These are phyloP conservation scores for Gobionotothen gibberifrons DNA, from an alignment of 2,797 vertebrate species.

Conservation along the genomic window DNA sequence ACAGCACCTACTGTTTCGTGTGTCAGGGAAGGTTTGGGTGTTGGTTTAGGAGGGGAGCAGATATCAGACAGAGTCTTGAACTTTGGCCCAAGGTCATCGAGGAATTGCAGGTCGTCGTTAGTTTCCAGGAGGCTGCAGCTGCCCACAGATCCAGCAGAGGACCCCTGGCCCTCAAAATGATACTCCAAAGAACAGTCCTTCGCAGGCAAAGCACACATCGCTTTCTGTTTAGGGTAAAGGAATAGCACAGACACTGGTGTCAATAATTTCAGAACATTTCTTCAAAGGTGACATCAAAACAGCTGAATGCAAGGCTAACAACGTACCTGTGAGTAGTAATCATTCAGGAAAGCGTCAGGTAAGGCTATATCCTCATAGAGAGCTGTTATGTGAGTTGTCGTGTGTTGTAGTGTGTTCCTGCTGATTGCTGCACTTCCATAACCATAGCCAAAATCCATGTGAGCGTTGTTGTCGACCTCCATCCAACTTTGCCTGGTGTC, in stretches of 20 bases:
- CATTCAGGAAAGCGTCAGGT: slow-evolving; percentile 69
- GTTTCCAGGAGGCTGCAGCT: slow-evolving; percentile 90
- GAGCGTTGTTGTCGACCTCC: slow-evolving; percentile 52
- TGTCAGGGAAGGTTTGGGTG: slow-evolving; percentile 11
- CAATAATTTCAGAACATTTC: not conserved
- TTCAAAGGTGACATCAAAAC: not conserved
- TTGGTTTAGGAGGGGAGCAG: slow-evolving; percentile 57
- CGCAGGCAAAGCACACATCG: slow-evolving; percentile 57
- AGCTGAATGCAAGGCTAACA: not conserved
- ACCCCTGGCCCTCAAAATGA: slow-evolving; percentile 85
- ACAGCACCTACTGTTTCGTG: slow-evolving; percentile 3
- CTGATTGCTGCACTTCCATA: slow-evolving; percentile 4
- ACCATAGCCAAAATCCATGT: slow-evolving; percentile 21
- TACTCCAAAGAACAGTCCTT: slow-evolving; percentile 87
- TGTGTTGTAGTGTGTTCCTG: not conserved
- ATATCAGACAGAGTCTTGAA: slow-evolving; percentile 78
- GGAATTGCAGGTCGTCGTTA: slow-evolving; percentile 85
- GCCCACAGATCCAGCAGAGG: slow-evolving; percentile 85
- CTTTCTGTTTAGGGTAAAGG: slow-evolving; percentile 85
- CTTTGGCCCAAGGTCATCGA: slow-evolving; percentile 86
- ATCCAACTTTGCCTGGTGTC: slow-evolving; percentile 1
- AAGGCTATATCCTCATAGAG: slow-evolving; percentile 76
- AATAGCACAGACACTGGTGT: slow-evolving; percentile 31
- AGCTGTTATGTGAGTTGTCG: not conserved
- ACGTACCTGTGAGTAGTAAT: slow-evolving; percentile 82